These are phyloP conservation scores for Thaumetopoea pityocampa DNA, from an alignment of 1,140 invertebrate genomes.

Conservation along the genomic window DNA sequence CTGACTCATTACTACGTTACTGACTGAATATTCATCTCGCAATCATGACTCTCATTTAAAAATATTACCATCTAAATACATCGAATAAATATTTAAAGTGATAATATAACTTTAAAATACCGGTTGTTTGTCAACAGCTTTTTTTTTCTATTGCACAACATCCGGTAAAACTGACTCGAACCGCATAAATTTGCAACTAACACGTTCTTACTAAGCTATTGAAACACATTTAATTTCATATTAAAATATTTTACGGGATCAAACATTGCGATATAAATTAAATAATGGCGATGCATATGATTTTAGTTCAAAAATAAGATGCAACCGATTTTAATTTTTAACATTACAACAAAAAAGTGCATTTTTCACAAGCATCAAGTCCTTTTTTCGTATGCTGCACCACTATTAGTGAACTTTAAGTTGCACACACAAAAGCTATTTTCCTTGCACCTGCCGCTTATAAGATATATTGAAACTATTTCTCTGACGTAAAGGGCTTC, in stretches of 20 bases:
- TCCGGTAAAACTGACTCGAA: constrained; percentile 17
- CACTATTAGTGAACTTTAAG: constrained; percentile 32
- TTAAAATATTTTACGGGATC: constrained; percentile 64
- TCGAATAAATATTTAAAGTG: too few relatives aligned
- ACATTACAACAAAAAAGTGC: constrained; percentile 22
- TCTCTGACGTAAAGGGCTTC: constrained; percentile 56
- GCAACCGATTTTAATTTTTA: constrained; percentile 46
- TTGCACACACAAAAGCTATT: constrained; percentile 29
- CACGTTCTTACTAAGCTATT: constrained; percentile 67
- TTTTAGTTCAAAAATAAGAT: constrained; percentile 48
- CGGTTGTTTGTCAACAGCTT: too few relatives aligned
- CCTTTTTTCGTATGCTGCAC: constrained; percentile 16
- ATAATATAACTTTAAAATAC: not conserved
- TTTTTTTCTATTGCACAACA: constrained; percentile 7
- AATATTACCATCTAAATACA: too few relatives aligned
- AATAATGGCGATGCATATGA: constrained; percentile 45
- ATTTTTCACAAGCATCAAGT: constrained; percentile 33
- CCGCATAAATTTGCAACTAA: constrained; percentile 46
- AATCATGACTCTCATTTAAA: too few relatives aligned
- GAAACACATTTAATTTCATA: constrained; percentile 71
- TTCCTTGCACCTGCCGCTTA: constrained; percentile 29
- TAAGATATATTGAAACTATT: constrained; percentile 45
- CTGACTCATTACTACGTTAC: too few relatives aligned
- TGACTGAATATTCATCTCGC: too few relatives aligned
- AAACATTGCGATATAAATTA: constrained; percentile 63